These are phyloP conservation scores for Ctenicera cuprea DNA, from an alignment of 2,888 invertebrate genomes.

Conservation along the genomic window DNA sequence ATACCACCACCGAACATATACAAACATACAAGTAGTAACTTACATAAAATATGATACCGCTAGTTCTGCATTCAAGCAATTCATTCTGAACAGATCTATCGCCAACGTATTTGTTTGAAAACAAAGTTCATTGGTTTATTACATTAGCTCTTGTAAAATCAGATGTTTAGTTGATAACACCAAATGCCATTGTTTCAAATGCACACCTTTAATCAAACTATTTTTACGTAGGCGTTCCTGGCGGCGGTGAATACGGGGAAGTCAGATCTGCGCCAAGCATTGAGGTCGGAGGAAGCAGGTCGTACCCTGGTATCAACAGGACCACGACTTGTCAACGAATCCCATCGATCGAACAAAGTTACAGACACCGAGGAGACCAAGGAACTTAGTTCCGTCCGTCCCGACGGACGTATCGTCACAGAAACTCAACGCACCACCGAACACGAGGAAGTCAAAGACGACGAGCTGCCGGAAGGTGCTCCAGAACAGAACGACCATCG, in stretches of 20 bases:
- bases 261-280: constrained; percentile 83
- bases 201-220: constrained; percentile 11
- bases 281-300: constrained; percentile 76
- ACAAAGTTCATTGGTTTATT: too few relatives aligned
- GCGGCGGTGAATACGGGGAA: constrained; percentile 80
- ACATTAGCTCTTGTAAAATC: too few relatives aligned
- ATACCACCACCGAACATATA: too few relatives aligned
- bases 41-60: too few relatives aligned
- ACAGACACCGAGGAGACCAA: constrained; percentile 90
- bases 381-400: constrained; percentile 84
- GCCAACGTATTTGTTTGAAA: too few relatives aligned
- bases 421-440: constrained; percentile 89
- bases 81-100: too few relatives aligned
- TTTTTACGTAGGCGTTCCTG: constrained; percentile 79
- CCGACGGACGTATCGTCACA: constrained; percentile 90
- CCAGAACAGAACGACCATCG: constrained; percentile 72
- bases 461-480: constrained; percentile 82
- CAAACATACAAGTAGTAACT: too few relatives aligned
- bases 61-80: too few relatives aligned
- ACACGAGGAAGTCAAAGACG: constrained; percentile 89
- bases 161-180: constrained; percentile 3
- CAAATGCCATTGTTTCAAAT: constrained; percentile 27
- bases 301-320: constrained; percentile 80
- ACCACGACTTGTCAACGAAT: constrained; percentile 84
- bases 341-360: constrained; percentile 85